Conservation (phyloP, 2,797 vertebrate genomes). For the Pangasius mekongensis region DNA sequence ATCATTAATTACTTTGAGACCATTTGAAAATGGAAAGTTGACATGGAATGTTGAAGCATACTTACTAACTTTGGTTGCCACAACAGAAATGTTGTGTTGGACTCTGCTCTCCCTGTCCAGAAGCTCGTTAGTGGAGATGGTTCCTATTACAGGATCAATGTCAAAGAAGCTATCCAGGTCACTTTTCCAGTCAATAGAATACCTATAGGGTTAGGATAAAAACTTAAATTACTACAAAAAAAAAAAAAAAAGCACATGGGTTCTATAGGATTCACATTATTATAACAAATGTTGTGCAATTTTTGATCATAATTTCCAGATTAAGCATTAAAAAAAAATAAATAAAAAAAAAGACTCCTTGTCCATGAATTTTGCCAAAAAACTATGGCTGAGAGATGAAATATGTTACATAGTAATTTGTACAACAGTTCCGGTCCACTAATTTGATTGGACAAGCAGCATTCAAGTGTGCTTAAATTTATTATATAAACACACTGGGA, state of each 20-base stretch:
- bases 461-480: background rate
- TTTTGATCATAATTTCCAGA: background rate
- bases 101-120: conserved; percentile 91
- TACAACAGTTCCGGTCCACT: background rate
- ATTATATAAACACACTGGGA: background rate
- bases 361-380: background rate
- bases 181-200: conserved; percentile 94
- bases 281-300: background rate
- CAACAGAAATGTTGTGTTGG: conserved; percentile 93
- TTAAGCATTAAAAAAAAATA: too few relatives aligned
- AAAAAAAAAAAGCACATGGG: background rate
- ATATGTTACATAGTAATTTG: background rate
- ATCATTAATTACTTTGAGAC: conserved; percentile 68
- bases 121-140: conserved; percentile 91
- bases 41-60: conserved; percentile 66
- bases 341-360: background rate
- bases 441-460: background rate
- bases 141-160: conserved; percentile 91
- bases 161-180: conserved; percentile 93
- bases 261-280: background rate
- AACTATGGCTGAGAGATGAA: background rate
- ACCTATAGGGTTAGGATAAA: conserved; percentile 72
- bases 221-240: background rate
- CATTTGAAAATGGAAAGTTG: conserved; percentile 22
- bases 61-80: conserved; percentile 98